phyloP scores from a whole-genome alignment of 1,140 invertebrate species.

The Drosophila parvula region DNA sequence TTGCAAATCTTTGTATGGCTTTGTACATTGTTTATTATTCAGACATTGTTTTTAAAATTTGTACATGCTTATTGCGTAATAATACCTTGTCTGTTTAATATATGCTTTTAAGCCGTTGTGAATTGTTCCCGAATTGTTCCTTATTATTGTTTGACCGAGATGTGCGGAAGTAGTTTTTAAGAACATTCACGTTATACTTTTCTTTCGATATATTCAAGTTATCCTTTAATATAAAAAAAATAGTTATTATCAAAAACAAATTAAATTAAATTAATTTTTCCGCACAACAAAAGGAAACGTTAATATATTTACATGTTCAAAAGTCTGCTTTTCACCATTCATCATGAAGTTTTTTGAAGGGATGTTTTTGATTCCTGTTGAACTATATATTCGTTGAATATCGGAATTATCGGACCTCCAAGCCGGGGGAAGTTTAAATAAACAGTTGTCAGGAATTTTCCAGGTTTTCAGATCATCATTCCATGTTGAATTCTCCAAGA shows the following conservation, averaged over 20 bases:
- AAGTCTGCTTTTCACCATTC: not conserved
- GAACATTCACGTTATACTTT: slow-evolving; percentile 45
- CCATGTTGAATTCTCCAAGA: slow-evolving; percentile 90
- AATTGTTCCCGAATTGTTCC: not conserved
- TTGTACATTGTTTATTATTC: too few species aligned
- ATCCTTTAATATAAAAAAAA: slow-evolving; percentile 8
- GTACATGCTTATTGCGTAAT: too few species aligned
- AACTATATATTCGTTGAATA: slow-evolving; percentile 10
- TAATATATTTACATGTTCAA: slow-evolving; percentile 3
- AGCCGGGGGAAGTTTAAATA: slow-evolving; percentile 50
- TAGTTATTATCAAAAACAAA: not conserved
- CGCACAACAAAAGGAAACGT: not conserved
- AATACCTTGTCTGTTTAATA: not conserved
- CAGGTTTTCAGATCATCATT: slow-evolving; percentile 91
- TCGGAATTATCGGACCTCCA: slow-evolving; percentile 15
- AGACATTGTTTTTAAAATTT: too few species aligned
- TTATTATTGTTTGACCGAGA: slow-evolving; percentile 41
- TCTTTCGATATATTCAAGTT: slow-evolving; percentile 21
- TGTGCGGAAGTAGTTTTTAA: slow-evolving; percentile 61
- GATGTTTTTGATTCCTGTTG: not conserved
- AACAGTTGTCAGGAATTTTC: slow-evolving; percentile 86
- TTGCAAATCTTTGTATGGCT: too few species aligned
- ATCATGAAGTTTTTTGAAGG: not conserved
- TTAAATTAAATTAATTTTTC: not conserved
- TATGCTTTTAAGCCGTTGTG: not conserved